Evolutionary conservation across 1,140 invertebrate species (phyloP), one percentile per base, ranked within the genome.

Genomic region (Tyrophagus putrescentiae): DNA sequence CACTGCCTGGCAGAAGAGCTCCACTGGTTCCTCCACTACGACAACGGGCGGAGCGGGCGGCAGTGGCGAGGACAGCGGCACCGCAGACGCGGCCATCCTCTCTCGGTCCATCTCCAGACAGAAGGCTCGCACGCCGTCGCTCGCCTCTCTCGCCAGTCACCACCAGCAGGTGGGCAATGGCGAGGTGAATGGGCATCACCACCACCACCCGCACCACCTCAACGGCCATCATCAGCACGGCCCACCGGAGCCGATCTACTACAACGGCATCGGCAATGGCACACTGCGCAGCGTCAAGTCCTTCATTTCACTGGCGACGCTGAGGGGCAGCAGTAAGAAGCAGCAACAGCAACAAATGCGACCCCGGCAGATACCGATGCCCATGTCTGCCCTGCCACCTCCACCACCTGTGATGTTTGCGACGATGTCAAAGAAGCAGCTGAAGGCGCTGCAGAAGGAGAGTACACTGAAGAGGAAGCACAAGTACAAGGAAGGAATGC

Each of bases 111-210:
- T 65, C 1, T 62, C 64, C 27, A 77, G 76, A 6, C 36, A 32
- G 65, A 36, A 62, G 65, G 63, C 36, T 69, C 39, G 62, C 65
- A 66, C 60, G 72, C 67, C 57, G 23, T 59, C 57, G 13, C 31
- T 54, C 2, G 34, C 18, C 16, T 60, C 54, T 29, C 32, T 48
- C 27, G 59, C 64, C 45, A 56, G 64, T 65, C 45, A 64, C 34
- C 42, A 27, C 18, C 27, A 62, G 9, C 63, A 65, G 56, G 85
- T 91, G 68, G 87, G 91, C 69, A 93, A 92, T 68, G 88, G 92
- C 69, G 93, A 94, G 72, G 84, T 92, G 1, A 92, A n/a, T n/a
- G n/a, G 87, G 87, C n/a, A n/a, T n/a, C 41, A 42, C 25, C 41
- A 42, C 6, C 41, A 42, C n/a, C n/a, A n/a, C n/a, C n/a, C n/a